These are phyloP conservation scores for Pteronotus mesoamericanus DNA, from an alignment of 2,797 vertebrate genomes.

Conservation along the genomic window DNA sequence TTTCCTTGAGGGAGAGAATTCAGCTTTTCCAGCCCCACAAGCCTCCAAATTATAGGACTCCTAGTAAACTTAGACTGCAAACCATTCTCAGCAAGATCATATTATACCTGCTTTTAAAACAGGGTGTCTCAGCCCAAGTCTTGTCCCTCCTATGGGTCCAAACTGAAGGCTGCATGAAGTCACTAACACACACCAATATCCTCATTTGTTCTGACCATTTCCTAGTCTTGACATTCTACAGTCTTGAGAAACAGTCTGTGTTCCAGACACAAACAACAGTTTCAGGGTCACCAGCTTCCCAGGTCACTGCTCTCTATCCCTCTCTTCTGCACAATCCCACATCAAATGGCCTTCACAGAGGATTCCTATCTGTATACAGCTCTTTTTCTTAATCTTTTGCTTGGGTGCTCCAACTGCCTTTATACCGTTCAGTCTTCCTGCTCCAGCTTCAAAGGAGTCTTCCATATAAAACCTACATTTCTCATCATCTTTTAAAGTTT, in stretches of 20 bases:
- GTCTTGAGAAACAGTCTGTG: not conserved
- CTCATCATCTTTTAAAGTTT: not conserved
- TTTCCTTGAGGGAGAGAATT: not conserved
- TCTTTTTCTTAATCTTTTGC: not conserved
- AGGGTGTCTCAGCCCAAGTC: not conserved
- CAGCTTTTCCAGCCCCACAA: not conserved
- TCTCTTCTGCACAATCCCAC: not conserved
- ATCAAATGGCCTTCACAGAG: not conserved
- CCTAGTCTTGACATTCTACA: not conserved
- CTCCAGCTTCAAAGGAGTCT: not conserved
- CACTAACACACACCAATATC: not conserved
- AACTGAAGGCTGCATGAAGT: not conserved
- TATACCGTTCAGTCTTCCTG: not conserved
- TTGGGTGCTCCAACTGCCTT: not conserved
- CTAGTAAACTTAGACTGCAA: not conserved
- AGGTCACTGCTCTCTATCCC: not conserved
- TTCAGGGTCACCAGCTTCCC: not conserved
- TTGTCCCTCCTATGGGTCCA: not conserved
- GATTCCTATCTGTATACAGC: not conserved
- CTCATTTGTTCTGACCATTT: not conserved
- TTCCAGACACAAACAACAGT: not conserved
- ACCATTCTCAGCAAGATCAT: not conserved
- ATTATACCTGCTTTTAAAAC: not conserved
- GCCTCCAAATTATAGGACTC: not conserved
- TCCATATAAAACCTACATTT: not conserved